Evolutionary conservation across 2,113 vertebrate species (phyloP).

Genomic region (Phodopus roborovskii): DNA sequence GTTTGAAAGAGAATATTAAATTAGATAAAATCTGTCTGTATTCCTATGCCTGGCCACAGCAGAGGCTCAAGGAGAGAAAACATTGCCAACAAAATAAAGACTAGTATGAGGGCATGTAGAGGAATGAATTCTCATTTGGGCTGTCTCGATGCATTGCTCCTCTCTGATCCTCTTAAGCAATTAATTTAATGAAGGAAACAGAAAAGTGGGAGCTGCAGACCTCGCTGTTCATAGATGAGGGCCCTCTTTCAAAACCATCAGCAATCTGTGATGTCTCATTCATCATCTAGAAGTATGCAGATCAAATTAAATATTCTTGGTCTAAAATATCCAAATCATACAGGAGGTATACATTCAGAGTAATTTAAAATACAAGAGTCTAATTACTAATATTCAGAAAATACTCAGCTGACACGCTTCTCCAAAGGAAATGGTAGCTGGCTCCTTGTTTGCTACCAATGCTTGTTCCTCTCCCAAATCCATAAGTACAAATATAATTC

Average conservation of each 20-base stretch:
- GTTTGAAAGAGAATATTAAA: not conserved
- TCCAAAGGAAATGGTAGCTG: not conserved
- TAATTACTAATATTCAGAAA: not conserved
- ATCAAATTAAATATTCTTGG: not conserved
- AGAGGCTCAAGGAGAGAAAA: not conserved
- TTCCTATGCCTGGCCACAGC: not conserved
- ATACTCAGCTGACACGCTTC: not conserved
- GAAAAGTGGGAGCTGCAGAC: not conserved
- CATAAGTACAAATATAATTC: not conserved
- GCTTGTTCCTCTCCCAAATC: not conserved
- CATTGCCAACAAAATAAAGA: not conserved
- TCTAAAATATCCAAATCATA: not conserved
- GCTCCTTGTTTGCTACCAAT: no score
- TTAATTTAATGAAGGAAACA: not conserved
- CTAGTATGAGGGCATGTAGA: not conserved
- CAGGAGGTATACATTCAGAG: not conserved
- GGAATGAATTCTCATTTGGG: not conserved
- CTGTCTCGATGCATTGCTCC: not conserved
- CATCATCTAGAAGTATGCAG: not conserved
- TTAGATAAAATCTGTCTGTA: not conserved
- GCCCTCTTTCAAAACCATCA: not conserved
- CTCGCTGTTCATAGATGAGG: accelerated
- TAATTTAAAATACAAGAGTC: not conserved
- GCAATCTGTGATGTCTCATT: not conserved
- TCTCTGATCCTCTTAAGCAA: not conserved